These are phyloP conservation scores for Stenoptilia bipunctidactyla DNA, from an alignment of 2,888 invertebrate species.

Conservation along the genomic window DNA sequence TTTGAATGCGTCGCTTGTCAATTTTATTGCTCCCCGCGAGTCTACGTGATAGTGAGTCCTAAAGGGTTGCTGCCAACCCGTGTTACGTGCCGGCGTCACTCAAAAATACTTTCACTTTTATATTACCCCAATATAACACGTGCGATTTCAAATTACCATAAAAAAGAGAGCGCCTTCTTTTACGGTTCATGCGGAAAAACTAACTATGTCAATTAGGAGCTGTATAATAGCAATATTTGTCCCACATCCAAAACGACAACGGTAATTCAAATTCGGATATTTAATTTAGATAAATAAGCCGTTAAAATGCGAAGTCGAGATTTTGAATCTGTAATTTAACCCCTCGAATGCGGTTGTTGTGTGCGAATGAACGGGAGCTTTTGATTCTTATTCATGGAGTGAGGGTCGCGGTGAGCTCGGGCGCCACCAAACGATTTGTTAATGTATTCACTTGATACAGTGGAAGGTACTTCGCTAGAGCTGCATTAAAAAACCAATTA, in stretches of 20 bases:
- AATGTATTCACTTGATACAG: conserved; percentile 71
- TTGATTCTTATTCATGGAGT: conserved; percentile 65
- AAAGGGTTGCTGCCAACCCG: background rate
- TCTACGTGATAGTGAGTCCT: background rate
- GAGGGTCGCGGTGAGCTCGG: conserved; percentile 37
- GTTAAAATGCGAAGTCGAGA: conserved; percentile 44
- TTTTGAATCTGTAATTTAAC: conserved; percentile 55
- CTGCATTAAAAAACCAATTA: conserved; percentile 71
- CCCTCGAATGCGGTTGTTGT: conserved; percentile 22
- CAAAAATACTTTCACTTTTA: conserved; percentile 1
- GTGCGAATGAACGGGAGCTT: conserved; percentile 20
- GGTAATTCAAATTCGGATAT: conserved; percentile 41
- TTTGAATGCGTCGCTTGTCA: conserved; percentile 26
- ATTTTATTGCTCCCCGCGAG: conserved; percentile 32
- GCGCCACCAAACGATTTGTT: conserved; percentile 66
- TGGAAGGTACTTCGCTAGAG: conserved; percentile 62
- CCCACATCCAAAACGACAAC: conserved; percentile 11
- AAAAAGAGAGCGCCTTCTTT: too few relatives aligned
- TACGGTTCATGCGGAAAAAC: too few relatives aligned
- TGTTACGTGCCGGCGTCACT: background rate
- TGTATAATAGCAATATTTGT: conserved; percentile 3
- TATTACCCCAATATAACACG: background rate
- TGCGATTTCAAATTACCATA: too few relatives aligned
- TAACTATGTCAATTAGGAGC: conserved; percentile 3
- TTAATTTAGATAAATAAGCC: conserved; percentile 58